A percentile compares a stretch with the other conserved stretches of the same genome.
Conservation (phyloP, 2,113 vertebrate genomes). For the Seriola quinqueradiata region DNA sequence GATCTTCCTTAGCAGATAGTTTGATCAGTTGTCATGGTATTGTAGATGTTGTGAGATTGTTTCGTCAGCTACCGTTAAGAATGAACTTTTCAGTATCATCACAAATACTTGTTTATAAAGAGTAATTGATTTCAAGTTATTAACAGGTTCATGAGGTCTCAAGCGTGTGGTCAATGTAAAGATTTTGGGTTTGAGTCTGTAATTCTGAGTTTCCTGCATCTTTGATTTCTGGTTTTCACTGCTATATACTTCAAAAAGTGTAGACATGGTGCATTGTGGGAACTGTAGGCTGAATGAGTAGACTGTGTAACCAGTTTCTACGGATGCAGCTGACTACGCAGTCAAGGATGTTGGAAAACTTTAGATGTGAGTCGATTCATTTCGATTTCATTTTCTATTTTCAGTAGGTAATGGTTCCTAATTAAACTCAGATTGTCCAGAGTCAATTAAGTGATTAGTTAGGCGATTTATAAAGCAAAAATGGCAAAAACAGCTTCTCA, state of each 20-base stretch:
- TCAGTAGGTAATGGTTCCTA: too few species aligned
- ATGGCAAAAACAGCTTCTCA: too few species aligned
- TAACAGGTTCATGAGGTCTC: neutral
- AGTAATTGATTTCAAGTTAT: neutral
- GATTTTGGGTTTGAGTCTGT: neutral
- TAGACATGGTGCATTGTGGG: neutral
- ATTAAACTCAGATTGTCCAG: too few species aligned
- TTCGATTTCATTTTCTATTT: too few species aligned
- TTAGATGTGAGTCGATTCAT: too few species aligned
- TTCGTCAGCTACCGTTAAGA: neutral
- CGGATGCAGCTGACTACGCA: too few species aligned
- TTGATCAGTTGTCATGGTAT: neutral
- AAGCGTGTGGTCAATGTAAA: neutral
- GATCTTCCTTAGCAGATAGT: neutral
- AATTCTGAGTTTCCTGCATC: neutral
- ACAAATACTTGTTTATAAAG: neutral
- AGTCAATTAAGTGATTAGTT: too few species aligned
- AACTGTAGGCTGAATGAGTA: too few species aligned
- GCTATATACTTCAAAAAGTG: too few species aligned
- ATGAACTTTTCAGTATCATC: neutral
- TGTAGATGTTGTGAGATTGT: neutral
- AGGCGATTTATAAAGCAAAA: too few species aligned
- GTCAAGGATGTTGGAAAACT: too few species aligned
- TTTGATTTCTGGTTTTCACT: neutral
- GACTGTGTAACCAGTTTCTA: too few species aligned